A percentile compares a stretch with the other conserved stretches of the same genome.
Conservation (phyloP, 2,797 vertebrate species). For the Neoniphon sammara region DNA sequence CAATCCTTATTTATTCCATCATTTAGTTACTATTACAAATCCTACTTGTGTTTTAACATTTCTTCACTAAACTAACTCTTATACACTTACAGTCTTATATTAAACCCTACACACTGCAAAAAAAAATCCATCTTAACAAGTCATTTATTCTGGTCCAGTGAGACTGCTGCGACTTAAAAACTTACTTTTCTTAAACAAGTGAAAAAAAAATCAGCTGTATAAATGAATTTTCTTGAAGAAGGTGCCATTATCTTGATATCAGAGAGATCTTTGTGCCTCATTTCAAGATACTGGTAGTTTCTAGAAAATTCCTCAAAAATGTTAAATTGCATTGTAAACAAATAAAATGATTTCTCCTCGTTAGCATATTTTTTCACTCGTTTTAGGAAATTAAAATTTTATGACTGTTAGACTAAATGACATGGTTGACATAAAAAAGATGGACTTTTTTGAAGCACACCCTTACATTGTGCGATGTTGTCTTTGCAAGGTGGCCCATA, state of each 20-base stretch:
- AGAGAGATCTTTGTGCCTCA: neutral
- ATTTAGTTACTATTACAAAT: conserved; percentile 27
- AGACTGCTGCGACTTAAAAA: neutral
- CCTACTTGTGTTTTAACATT: conserved; percentile 24
- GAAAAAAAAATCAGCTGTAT: conserved; percentile 4
- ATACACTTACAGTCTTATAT: conserved; percentile 19
- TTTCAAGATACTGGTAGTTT: neutral
- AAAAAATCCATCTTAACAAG: conserved; percentile 67
- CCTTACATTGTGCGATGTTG: conserved; percentile 56
- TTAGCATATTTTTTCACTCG: conserved; percentile 22
- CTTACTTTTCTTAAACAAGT: conserved; percentile 17
- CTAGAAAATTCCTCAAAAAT: neutral
- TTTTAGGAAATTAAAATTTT: conserved; percentile 4
- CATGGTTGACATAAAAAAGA: conserved; percentile 52
- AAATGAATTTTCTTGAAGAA: neutral
- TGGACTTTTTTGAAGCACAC: conserved; percentile 76
- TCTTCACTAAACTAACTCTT: conserved; percentile 59
- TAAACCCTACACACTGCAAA: conserved; percentile 69
- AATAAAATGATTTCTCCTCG: neutral
- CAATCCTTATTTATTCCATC: conserved; percentile 58
- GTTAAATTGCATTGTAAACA: neutral
- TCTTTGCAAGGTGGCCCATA: conserved; percentile 67
- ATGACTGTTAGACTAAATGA: conserved; percentile 36
- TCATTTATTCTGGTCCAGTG: conserved; percentile 28
- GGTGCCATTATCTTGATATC: neutral